Evolutionary conservation across 37 sponge, comb jelly and placozoan species (phyloP).

Genomic region (Halisarca cf. caerulea): DNA sequence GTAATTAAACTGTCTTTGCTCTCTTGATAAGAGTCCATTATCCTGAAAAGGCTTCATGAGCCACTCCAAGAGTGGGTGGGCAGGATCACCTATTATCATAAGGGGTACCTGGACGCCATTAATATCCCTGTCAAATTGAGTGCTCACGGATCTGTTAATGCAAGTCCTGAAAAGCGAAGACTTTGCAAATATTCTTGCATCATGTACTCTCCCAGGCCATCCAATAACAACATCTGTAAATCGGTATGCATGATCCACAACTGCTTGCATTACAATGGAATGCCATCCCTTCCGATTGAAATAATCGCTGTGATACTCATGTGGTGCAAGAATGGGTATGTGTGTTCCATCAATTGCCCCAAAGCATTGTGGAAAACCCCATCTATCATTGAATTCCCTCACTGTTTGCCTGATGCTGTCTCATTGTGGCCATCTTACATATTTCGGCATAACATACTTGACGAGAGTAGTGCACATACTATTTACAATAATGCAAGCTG

Average conservation of each 20-base stretch:
- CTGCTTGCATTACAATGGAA: not conserved
- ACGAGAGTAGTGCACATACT: not conserved
- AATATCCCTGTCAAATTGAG: not conserved
- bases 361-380: conserved; percentile 5
- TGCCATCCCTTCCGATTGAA: conserved; percentile 11
- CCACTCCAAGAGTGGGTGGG: conserved; percentile 1
- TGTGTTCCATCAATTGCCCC: conserved; percentile 21
- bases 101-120: conserved; percentile 1
- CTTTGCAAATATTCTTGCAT: not conserved
- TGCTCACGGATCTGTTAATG: not conserved
- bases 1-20: not conserved
- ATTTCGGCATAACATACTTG: not conserved
- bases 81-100: conserved; percentile 15
- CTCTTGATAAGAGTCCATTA: not conserved
- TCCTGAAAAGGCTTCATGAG: conserved; percentile 17
- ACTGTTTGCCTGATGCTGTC: not conserved
- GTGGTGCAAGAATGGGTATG: not conserved
- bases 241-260: conserved; percentile 3
- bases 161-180: not conserved
- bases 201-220: conserved; percentile 20
- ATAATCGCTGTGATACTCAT: not conserved
- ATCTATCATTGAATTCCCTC: not conserved
- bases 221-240: conserved; percentile 14
- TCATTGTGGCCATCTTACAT: too few relatives aligned
- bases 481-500: conserved; percentile 5